A percentile compares a stretch with the other conserved stretches of the same genome.
phyloP scores from a whole-genome alignment of 2,888 invertebrate species.

The Brassicogethes aeneus region DNA sequence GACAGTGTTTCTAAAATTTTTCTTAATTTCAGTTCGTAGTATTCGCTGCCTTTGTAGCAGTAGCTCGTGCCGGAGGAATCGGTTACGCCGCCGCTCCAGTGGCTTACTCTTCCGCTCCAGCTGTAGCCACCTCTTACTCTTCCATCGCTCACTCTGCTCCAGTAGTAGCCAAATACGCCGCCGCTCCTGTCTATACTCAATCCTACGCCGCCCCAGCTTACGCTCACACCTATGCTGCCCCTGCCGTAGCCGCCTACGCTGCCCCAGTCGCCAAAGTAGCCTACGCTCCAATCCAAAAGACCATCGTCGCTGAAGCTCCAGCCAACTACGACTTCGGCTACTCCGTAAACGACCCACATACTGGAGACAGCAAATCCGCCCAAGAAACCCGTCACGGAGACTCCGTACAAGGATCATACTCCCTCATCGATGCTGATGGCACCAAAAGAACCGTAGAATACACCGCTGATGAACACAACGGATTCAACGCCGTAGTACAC shows the following conservation, averaged over 20 bases:
- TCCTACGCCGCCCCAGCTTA: slow-evolving; percentile 33
- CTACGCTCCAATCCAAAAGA: slow-evolving; percentile 26
- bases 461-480: slow-evolving; percentile 42
- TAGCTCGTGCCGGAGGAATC: slow-evolving; percentile 5
- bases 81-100: slow-evolving; percentile 2
- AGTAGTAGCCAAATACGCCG: not conserved
- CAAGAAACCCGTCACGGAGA: slow-evolving; percentile 45
- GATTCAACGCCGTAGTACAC: slow-evolving; percentile 45
- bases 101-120: slow-evolving; percentile 13
- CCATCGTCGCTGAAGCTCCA: slow-evolving; percentile 25
- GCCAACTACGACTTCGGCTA: slow-evolving; percentile 28
- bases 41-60: slow-evolving; percentile 7
- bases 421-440: slow-evolving; percentile 45
- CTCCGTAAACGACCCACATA: slow-evolving; percentile 29
- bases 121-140: slow-evolving; percentile 13
- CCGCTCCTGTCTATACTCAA: slow-evolving; percentile 3
- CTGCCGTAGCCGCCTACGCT: slow-evolving; percentile 21
- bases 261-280: slow-evolving; percentile 20
- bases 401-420: slow-evolving; percentile 43
- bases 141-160: slow-evolving; percentile 15
- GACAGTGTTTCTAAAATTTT: not conserved
- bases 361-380: slow-evolving; percentile 45
- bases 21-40: slow-evolving; percentile 6
- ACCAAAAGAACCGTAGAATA: slow-evolving; percentile 44
- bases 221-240: slow-evolving; percentile 28